Base-by-base conservation (phyloP, 1,140 invertebrate genomes). In the Hestina assimilis region DNA sequence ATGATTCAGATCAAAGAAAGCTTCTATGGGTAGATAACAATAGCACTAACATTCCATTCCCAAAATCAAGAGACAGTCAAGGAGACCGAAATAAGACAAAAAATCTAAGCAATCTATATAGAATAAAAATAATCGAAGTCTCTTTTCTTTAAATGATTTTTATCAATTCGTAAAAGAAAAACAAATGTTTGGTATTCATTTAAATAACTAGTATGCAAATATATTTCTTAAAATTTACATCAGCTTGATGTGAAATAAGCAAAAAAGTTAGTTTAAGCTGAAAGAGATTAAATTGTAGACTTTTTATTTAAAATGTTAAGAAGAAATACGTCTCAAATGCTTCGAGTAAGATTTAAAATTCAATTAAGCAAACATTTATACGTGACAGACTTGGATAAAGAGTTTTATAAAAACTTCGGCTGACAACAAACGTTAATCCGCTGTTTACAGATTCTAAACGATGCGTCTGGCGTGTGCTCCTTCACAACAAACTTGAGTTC, bases 301-400 rank as follows among this genome's bases (percentile, higher is more conserved):
- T n/a, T n/a, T n/a, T n/a, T n/a, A n/a, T n/a, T n/a, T n/a, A n/a
- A n/a, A n/a, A n/a, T n/a, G n/a, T 21, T 42, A 21, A 41, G 24
- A 57, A 41, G 26, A 35, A 54, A 61, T 46, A 55, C 45, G 20
- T 45, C 47, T 59, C 35, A 63, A 31, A 47, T 47, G 48, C 45
- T 35, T 63, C 58, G 46, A 60, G 21, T 40, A 45, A 54, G 53
- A 69, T 73, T 76, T 63, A 67, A 72, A 67, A 77, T 75, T 75
- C 72, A 71, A 77, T 72, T 69, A 72, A 63, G 55, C 54, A 42
- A 60, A 47, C 51, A 62, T 68, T 69, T 53, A 57, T 65, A 72
- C 68, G 68, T 73, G 68, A 63, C 59, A 47, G 50, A 61, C 45
- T 64, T 64, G 43, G 52, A 43, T 29, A 66, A 67, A 24, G 21